Evolutionary conservation across 2,113 vertebrate genomes (phyloP).

Genomic region (Seriola dumerili): DNA sequence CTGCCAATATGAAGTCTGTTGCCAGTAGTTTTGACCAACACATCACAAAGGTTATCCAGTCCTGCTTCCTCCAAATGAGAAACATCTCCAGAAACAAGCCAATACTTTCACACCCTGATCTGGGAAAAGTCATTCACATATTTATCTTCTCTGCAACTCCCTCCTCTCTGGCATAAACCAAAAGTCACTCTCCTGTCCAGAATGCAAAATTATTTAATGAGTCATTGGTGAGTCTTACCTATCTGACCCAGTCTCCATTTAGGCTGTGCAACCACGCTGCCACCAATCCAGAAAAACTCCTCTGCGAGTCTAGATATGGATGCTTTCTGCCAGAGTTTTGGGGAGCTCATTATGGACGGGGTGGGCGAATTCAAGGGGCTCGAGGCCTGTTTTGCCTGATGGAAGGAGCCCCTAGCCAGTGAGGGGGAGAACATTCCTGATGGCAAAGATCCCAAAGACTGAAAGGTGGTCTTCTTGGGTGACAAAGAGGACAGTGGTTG

Average conservation of each 20-base stretch:
- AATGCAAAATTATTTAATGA: background rate
- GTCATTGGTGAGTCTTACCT: slow-evolving; percentile 83
- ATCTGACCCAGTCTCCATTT: slow-evolving; percentile 89
- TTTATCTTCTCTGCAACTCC: too few relatives aligned
- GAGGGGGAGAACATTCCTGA: slow-evolving; percentile 64
- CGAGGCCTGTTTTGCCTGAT: slow-evolving; percentile 23
- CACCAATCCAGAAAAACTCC: slow-evolving; percentile 93
- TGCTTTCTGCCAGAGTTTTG: slow-evolving; percentile 84
- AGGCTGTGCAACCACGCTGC: slow-evolving; percentile 88
- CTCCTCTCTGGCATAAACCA: too few relatives aligned
- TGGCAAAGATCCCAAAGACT: slow-evolving; percentile 71
- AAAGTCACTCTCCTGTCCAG: too few relatives aligned
- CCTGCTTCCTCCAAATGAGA: too few relatives aligned
- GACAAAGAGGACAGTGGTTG: slow-evolving; percentile 49
- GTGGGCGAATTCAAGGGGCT: slow-evolving; percentile 45
- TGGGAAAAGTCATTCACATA: too few relatives aligned
- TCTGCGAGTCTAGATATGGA: slow-evolving; percentile 88
- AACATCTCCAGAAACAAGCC: too few relatives aligned
- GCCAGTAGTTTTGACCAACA: too few relatives aligned
- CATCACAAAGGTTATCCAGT: too few relatives aligned
- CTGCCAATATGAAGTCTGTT: too few relatives aligned
- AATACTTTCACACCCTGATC: too few relatives aligned
- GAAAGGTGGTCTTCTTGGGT: slow-evolving; percentile 63
- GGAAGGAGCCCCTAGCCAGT: slow-evolving; percentile 15
- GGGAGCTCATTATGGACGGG: slow-evolving; percentile 79